Base-by-base conservation (phyloP, 2,797 vertebrate species). In the Neoniphon sammara region DNA sequence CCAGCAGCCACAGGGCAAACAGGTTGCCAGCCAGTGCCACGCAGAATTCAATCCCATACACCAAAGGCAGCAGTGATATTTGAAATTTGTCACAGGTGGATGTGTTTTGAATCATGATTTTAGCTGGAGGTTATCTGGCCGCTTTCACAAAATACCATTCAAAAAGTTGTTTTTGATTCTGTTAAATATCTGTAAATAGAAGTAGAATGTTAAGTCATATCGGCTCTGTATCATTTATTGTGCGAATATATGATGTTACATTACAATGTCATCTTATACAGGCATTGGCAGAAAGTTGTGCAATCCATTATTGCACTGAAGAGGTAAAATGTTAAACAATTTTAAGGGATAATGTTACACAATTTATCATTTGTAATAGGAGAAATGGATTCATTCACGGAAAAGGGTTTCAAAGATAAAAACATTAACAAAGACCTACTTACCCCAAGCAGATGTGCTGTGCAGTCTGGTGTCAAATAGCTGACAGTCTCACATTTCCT, bases 11-110 rank as follows among this genome's bases (percentile, higher is more conserved):
- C 46, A 96, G 70, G 1, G 95, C 95, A 2, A 94, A 77, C 11
- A 92, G 4, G 10, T 97, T 98, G 8, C 95, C 95, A 0, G 52
- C 21, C 10, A 95, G 5, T 0, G 96, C 95, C 53, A 94, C 56
- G 0, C 89, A 42, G 62, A 95, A 95, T 80, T 95, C 94, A 0
- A 80, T 10, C 0, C 85, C 82, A 1, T 94, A 94, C 36, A 96
- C 0, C 0, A 86, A 80, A 39, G 95, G 96, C 47, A 97, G 83
- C 6, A 91, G 80, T 0, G 5, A 0, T 0, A 70, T 76, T 65
- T 96, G 95, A 80, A 94, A 87, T 0, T 0, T 0, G 2, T 79
- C 82, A 21, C 87, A 88, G 0, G 0, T 0, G 0, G n/a, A 2
- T 14, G 49, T 73, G 11, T 44, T 69, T 0, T 1, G 0, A 9